These are phyloP conservation scores for Leptinotarsa texana DNA, from an alignment of 1,140 invertebrate species.

Conservation along the genomic window DNA sequence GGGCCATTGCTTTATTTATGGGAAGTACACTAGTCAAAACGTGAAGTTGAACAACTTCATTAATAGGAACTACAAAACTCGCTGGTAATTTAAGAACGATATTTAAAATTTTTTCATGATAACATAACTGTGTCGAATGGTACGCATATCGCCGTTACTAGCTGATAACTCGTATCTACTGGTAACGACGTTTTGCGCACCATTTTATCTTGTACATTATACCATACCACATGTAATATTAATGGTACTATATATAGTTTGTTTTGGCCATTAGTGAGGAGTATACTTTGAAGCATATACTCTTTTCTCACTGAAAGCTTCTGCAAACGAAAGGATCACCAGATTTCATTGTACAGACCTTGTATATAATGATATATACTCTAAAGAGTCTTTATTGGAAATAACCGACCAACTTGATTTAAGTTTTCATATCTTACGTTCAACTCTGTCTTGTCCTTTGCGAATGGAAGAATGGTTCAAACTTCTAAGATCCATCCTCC, in stretches of 20 bases:
- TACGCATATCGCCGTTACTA: neutral
- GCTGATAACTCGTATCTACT: neutral
- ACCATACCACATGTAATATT: slow-evolving; percentile 8
- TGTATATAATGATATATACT: slow-evolving; percentile 37
- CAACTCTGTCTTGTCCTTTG: too few relatives aligned
- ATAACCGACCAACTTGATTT: slow-evolving; percentile 22
- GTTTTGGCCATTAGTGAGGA: neutral
- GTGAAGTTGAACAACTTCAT: slow-evolving; percentile 44
- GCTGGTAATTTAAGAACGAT: slow-evolving; percentile 57
- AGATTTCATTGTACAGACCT: slow-evolving; percentile 34
- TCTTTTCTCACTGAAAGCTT: slow-evolving; percentile 36
- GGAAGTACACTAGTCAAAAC: slow-evolving; percentile 56
- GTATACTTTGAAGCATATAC: neutral
- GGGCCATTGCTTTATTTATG: slow-evolving; percentile 46
- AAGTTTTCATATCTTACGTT: neutral
- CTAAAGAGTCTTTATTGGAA: slow-evolving; percentile 22
- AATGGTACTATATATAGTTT: slow-evolving; percentile 5
- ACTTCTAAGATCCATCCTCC: too few relatives aligned
- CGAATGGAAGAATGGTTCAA: too few relatives aligned
- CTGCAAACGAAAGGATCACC: slow-evolving; percentile 30
- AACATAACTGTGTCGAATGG: slow-evolving; percentile 25
- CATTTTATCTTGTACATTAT: slow-evolving; percentile 37
- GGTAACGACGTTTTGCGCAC: neutral
- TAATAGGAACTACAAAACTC: slow-evolving; percentile 58
- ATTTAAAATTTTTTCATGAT: slow-evolving; percentile 46